Evolutionary conservation across 2,797 vertebrate genomes (phyloP).

Genomic region (Channa striata): DNA sequence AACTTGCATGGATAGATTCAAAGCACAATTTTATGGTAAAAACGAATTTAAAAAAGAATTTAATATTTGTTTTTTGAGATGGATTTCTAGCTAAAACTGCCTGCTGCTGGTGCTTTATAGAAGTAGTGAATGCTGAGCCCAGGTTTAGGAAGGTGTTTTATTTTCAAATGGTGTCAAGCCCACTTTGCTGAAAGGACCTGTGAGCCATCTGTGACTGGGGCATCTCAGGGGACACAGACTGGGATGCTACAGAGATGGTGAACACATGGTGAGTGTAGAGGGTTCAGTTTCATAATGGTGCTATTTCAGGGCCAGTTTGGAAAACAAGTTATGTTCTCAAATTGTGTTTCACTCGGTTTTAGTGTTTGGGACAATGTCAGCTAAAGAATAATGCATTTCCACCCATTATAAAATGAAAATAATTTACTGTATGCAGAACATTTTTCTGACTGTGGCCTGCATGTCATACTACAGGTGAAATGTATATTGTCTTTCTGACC

Average conservation of each 20-base stretch:
- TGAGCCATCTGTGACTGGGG: conserved; percentile 63
- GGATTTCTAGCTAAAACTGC: conserved; percentile 14
- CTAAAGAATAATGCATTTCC: background rate
- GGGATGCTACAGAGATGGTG: conserved; percentile 66
- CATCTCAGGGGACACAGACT: conserved; percentile 55
- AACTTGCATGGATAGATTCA: conserved; percentile 7
- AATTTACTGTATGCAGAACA: background rate
- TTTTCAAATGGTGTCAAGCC: conserved; percentile 53
- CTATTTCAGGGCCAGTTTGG: conserved; percentile 21
- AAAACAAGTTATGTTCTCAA: background rate
- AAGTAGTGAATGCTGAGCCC: conserved; percentile 50
- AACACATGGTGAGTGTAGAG: conserved; percentile 77
- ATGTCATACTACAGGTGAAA: background rate
- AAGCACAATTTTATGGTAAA: conserved; percentile 3
- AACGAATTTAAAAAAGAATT: too few relatives aligned
- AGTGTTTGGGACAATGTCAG: background rate
- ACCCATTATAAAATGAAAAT: background rate
- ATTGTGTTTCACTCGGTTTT: background rate
- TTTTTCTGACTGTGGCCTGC: background rate
- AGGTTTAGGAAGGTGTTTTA: conserved; percentile 57
- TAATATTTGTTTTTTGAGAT: conserved; percentile 19
- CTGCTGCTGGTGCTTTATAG: conserved; percentile 37
- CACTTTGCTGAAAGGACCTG: conserved; percentile 53
- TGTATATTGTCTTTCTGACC: background rate
- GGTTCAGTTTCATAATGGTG: conserved; percentile 19